Evolutionary conservation across 2,888 invertebrate genomes (phyloP), one percentile per base, ranked within the genome.

Genomic region (Dastarcus helophoroides): DNA sequence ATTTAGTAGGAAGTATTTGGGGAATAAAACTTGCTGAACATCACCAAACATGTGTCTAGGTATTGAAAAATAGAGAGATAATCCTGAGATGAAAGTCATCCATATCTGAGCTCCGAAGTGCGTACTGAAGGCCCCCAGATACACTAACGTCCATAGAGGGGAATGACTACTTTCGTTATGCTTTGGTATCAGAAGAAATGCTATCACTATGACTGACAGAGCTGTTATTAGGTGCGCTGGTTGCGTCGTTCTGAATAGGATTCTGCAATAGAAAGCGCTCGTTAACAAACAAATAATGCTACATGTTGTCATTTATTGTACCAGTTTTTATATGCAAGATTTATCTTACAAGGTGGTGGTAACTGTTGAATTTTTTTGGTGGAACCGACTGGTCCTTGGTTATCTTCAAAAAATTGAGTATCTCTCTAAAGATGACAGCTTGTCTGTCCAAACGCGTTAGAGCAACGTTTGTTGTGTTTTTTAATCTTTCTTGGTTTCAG

Each of bases 1-100:
- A 55, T 86, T 88, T 49, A 86, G 67, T 9, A 80, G 71, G 62
- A 86, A 89, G 63, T 88, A 89, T 49, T 79, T 77, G 2, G 90
- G 90, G 58, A 90, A 90, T 34, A 90, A 64, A 22, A 84, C 75
- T 38, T 82, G 77, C 58, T 91, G 90, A 9, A 90, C 83, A 45
- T 79, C 76, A 0, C 88, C 89, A 60, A 91, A 90, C 41, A 78
- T 79, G 49, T 88, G 86, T 10, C 90, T 73, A 1, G 89, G 86
- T 41, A 90, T 65, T 4, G 77, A 74, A 64, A 89, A 88, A 63
- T 84, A 90, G 31, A 90, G 67, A 32, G 88, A 78, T 30, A 90
- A 63, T 41, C 90, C 90, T 51, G 89, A 89, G 17, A 90, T 72
- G 52, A 90, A 82, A 7, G 89, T 88, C 84, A 90, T 90, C 90